These are phyloP conservation scores for Myotis planiceps DNA, from an alignment of 2,797 vertebrate species.

Conservation along the genomic window DNA sequence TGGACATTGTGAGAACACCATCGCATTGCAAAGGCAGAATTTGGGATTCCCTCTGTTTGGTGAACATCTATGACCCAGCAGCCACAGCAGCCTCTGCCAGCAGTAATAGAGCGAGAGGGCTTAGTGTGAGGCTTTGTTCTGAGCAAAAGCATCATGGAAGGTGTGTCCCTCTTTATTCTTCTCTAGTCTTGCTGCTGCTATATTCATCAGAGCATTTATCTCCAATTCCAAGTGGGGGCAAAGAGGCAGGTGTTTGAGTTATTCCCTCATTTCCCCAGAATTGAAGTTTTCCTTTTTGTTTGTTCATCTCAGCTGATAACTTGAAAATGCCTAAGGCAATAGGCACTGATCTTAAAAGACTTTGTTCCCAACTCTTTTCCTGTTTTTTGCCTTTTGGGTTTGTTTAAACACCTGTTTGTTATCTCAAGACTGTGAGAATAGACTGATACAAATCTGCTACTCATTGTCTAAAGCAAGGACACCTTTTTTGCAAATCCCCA, in stretches of 20 bases:
- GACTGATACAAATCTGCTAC: background rate
- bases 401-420: background rate
- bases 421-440: background rate
- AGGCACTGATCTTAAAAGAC: slow-evolving; percentile 46
- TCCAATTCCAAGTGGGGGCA: background rate
- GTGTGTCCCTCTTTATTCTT: background rate
- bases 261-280: background rate
- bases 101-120: background rate
- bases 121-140: accelerated
- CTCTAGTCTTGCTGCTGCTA: background rate
- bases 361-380: background rate
- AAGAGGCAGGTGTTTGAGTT: slow-evolving; percentile 11
- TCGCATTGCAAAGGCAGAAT: background rate
- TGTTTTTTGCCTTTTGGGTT: background rate
- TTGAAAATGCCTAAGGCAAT: background rate
- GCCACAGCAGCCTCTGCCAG: background rate
- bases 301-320: slow-evolving; percentile 28
- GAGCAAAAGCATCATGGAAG: background rate
- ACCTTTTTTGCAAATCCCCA: background rate
- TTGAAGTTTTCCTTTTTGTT: background rate
- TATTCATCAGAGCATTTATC: background rate
- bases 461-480: background rate
- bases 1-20: background rate
- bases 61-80: background rate
- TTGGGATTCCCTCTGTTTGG: background rate